Base-by-base conservation (phyloP, 1,140 invertebrate species). In the Paraescarpia echinospica region DNA sequence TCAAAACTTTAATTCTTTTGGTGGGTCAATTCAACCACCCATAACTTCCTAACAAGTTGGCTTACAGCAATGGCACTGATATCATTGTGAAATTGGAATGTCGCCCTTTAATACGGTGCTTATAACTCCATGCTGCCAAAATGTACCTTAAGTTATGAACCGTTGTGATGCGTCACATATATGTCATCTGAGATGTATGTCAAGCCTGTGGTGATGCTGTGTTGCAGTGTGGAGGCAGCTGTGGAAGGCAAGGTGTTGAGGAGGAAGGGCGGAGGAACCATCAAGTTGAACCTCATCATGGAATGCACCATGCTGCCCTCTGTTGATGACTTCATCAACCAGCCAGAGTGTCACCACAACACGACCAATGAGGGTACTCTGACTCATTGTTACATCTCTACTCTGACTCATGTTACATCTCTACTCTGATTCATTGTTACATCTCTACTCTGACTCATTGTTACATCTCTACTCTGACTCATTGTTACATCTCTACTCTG, bases 231-330 rank as follows among this genome's bases (percentile, higher is more conserved):
- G 35, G 96, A 96, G 92, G 96, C 96, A 22, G 94, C 95, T 1
- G 92, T 97, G n/a, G 96, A 96, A 92, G 96, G 96, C 59, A 97
- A 96, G 93, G 96, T 96, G 95, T 95, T 96, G 5, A 95, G 93
- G 95, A 94, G 89, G 93, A 94, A 33, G 92, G 92, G 51, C 27
- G 93, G 93, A 12, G 96, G 94, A 91, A 95, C 96, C 91, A 95
- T 96, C 89, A 96, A 95, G 91, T 95, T 97, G 51, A 95, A 94
- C 27, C 94, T 97, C 33, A 95, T 95, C 93, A 94, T 97, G 94
- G 96, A 97, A 88, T 97, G 96, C 93, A 96, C 96, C 0, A 93
- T 96, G 0, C 94, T 97, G 35, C 95, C 96, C 8, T 94, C 94
- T 33, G 93, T 97, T 91, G 95, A 96, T 48, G 94, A 92, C 90